Percentiles rank a stretch among this genome's conserved stretches.
Conservation (phyloP, 2,113 vertebrate genomes). For the Herpetotheres cachinnans region DNA sequence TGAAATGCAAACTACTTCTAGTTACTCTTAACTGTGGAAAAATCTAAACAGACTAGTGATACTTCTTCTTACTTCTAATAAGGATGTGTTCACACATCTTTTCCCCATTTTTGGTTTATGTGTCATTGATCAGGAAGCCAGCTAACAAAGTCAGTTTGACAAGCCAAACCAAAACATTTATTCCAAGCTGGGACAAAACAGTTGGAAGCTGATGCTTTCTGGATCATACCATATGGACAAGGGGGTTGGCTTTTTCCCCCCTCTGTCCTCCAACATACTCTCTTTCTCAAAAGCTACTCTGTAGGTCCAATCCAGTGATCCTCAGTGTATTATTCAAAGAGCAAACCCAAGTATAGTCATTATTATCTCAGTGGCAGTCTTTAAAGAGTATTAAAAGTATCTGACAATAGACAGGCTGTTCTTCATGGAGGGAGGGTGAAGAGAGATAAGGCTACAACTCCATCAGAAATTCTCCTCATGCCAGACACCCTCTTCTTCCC, state of each 20-base stretch:
- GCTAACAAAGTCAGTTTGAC: not conserved
- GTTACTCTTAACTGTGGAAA: not conserved
- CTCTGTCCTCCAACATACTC: not conserved
- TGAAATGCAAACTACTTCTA: not conserved
- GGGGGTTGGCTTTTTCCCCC: not conserved
- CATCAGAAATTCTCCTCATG: not conserved
- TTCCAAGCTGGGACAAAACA: not conserved
- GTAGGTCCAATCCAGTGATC: not conserved
- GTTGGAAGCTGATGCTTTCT: not conserved
- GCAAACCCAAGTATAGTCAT: not conserved
- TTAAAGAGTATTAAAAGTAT: not conserved
- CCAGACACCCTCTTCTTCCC: not conserved
- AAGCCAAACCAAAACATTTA: not conserved
- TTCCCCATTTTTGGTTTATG: not conserved
- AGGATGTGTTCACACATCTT: not conserved
- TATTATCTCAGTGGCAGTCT: not conserved
- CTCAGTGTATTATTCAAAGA: not conserved
- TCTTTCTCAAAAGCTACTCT: not conserved
- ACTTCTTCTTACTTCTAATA: not conserved
- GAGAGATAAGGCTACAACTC: conserved; percentile 28
- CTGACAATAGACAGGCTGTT: not conserved
- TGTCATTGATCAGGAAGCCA: not conserved
- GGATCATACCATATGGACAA: not conserved
- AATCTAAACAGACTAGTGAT: not conserved
- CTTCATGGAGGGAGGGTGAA: not conserved